Percentiles rank a stretch among this genome's conserved stretches.
Evolutionary conservation across 2,113 vertebrate species (phyloP).

Genomic region (Antechinus flavipes): DNA sequence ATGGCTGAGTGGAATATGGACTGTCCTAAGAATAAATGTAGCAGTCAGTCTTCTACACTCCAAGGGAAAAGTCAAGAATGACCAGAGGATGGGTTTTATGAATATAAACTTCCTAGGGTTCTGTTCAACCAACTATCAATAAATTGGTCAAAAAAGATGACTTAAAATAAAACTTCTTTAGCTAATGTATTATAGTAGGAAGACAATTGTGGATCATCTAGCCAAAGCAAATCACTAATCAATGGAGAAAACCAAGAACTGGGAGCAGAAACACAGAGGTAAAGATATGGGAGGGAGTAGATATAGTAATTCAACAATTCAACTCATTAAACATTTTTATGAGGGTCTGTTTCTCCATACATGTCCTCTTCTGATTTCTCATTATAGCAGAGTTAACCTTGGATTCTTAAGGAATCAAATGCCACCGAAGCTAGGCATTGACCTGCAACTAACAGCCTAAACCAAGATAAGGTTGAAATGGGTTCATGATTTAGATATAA

Average conservation of each 20-base stretch:
- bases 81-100: neutral
- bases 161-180: neutral
- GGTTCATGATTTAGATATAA: too few relatives aligned
- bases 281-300: neutral
- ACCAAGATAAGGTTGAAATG: too few relatives aligned
- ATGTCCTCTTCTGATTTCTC: neutral
- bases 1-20: neutral
- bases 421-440: neutral
- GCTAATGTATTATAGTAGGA: neutral
- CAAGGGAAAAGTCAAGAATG: neutral
- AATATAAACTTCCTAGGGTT: neutral
- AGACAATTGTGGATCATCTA: neutral
- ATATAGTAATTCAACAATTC: neutral
- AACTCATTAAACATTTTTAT: neutral
- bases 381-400: neutral
- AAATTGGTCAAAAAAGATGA: neutral
- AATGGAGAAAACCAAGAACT: neutral
- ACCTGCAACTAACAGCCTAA: too few relatives aligned
- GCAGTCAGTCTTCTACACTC: neutral
- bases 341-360: neutral
- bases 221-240: neutral
- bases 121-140: neutral
- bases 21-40: neutral
- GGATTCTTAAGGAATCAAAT: neutral
- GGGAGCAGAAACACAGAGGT: neutral